These are phyloP conservation scores for Podargus strigoides DNA, from an alignment of 2,797 vertebrate genomes.

Conservation along the genomic window DNA sequence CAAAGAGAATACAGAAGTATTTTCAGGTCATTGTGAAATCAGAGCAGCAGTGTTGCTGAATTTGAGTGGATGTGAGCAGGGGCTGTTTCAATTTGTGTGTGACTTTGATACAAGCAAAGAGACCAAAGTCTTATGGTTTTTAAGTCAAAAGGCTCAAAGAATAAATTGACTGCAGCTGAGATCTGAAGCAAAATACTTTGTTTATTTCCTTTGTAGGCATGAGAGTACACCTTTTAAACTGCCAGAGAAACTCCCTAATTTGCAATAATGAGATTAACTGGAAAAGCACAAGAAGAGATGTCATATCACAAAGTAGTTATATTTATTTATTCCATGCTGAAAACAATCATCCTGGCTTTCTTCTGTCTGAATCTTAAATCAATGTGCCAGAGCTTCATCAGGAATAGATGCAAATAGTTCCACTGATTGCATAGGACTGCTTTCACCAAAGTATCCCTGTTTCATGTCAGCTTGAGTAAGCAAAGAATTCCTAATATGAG, in stretches of 20 bases:
- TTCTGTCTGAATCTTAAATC: neutral
- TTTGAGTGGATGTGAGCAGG: neutral
- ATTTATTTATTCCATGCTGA: neutral
- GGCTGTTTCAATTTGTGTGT: neutral
- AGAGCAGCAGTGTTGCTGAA: neutral
- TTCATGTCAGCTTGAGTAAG: neutral
- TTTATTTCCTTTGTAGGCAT: conserved; percentile 9
- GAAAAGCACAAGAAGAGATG: neutral
- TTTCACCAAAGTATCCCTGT: neutral
- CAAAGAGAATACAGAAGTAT: conserved; percentile 29
- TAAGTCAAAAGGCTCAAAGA: conserved; percentile 31
- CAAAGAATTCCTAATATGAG: neutral
- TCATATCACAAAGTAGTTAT: neutral
- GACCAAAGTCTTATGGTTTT: neutral
- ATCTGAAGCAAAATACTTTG: conserved; percentile 41
- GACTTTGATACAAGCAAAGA: conserved; percentile 31
- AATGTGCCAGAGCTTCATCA: neutral
- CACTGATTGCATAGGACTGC: rapidly evolving
- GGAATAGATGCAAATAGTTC: neutral
- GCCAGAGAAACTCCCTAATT: conserved; percentile 10
- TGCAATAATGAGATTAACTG: conserved; percentile 39
- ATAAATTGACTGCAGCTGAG: conserved; percentile 37
- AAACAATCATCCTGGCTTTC: neutral
- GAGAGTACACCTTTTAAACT: conserved; percentile 1
- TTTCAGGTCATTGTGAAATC: conserved; percentile 10